A percentile compares a stretch with the other conserved stretches of the same genome.
phyloP scores from a whole-genome alignment of 2,797 vertebrate genomes.

The Podarcis siculus region DNA sequence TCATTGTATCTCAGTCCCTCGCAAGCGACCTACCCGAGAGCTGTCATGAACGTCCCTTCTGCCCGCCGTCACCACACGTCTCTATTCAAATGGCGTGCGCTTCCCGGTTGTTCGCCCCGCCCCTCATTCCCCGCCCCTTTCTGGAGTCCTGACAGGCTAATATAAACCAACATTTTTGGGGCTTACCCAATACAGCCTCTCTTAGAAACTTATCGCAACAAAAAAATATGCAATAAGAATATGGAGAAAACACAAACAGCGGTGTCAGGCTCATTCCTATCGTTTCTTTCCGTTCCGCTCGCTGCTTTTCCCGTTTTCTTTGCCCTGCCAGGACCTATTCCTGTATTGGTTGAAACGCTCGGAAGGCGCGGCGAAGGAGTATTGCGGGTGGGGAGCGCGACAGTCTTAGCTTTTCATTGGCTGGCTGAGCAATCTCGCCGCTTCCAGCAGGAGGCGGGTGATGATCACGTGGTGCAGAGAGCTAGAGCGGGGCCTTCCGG shows the following conservation, averaged over 20 bases:
- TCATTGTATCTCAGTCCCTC: no score
- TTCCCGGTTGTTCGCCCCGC: accelerated
- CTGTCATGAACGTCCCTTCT: accelerated
- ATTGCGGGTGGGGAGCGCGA: neutral
- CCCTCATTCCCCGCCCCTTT: neutral
- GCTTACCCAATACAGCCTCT: accelerated
- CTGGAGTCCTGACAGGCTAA: neutral
- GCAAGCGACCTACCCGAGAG: neutral
- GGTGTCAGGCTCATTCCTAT: neutral
- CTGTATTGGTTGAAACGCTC: accelerated
- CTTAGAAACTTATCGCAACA: neutral
- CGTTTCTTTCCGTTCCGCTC: accelerated
- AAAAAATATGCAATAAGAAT: neutral
- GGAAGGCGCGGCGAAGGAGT: neutral
- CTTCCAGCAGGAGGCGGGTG: neutral
- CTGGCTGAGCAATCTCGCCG: accelerated
- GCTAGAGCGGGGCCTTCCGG: no score
- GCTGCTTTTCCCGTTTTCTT: accelerated
- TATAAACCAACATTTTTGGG: no score
- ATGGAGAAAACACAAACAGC: no score
- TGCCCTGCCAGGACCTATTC: neutral
- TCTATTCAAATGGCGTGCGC: neutral
- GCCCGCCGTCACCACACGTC: neutral
- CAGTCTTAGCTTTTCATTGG: neutral
- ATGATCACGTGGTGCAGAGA: neutral